Evolutionary conservation across 2,113 vertebrate genomes (phyloP).

Genomic region (Junco hyemalis): DNA sequence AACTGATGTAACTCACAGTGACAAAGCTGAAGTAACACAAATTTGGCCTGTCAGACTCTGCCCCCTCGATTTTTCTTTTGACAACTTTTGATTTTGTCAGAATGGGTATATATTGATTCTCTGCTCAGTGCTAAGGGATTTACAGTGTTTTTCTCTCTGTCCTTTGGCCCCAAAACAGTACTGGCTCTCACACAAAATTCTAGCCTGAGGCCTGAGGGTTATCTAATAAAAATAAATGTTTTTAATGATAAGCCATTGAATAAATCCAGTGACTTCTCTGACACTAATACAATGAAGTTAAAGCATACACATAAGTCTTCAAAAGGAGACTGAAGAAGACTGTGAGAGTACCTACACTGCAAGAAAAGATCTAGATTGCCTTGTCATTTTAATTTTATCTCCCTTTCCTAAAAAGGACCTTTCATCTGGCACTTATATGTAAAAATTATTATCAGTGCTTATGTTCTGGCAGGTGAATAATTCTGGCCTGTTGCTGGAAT

Average conservation of each 20-base stretch:
- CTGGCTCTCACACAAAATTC: not conserved
- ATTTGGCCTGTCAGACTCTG: not conserved
- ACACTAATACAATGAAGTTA: not conserved
- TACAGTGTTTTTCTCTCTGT: not conserved
- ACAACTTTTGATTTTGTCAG: not conserved
- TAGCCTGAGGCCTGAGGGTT: not conserved
- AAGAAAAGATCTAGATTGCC: not conserved
- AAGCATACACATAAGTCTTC: not conserved
- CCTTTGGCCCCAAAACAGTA: not conserved
- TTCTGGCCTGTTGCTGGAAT: not conserved
- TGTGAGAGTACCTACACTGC: not conserved
- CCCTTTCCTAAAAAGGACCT: not conserved
- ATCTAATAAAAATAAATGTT: not conserved
- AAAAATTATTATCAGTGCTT: not conserved
- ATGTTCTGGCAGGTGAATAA: not conserved
- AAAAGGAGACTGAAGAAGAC: not conserved
- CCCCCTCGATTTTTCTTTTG: not conserved
- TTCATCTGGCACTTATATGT: not conserved
- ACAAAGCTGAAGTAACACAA: slow-evolving; percentile 23
- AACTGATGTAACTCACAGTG: not conserved
- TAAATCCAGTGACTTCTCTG: not conserved
- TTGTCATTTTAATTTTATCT: not conserved
- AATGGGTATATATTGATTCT: not conserved
- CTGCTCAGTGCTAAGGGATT: not conserved
- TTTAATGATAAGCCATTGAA: not conserved